These are phyloP conservation scores for Drosophila prolongata DNA, from an alignment of 2,888 invertebrate species.

Conservation along the genomic window DNA sequence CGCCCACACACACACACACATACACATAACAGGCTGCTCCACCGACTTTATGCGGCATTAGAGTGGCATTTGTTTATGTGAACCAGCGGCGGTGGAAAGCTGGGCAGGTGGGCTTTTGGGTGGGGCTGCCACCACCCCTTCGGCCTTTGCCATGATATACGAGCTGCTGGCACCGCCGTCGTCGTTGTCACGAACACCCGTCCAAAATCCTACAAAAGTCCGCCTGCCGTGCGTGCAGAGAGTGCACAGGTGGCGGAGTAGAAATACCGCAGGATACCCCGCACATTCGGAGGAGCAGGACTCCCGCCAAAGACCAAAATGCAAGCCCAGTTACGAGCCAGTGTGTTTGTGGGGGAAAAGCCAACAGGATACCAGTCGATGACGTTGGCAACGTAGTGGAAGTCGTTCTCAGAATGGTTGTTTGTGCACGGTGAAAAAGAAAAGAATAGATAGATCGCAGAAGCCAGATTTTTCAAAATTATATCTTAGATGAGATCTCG, in stretches of 20 bases:
- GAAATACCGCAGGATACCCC: conserved; percentile 1
- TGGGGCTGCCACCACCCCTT: conserved; percentile 25
- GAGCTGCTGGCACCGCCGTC: conserved; percentile 38
- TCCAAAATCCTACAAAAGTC: conserved; percentile 68
- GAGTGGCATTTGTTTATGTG: conserved; percentile 77
- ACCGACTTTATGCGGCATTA: conserved; percentile 74
- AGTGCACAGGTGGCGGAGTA: conserved; percentile 31
- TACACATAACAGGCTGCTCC: conserved; percentile 14
- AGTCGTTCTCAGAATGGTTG: conserved; percentile 29
- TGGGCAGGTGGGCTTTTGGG: conserved; percentile 2
- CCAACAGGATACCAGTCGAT: conserved; percentile 44
- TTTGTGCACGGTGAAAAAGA: no score
- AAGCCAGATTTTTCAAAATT: no score
- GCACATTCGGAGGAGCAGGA: conserved; percentile 1
- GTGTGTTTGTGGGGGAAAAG: conserved; percentile 28
- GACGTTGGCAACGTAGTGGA: conserved; percentile 39
- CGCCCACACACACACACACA: conserved; percentile 12
- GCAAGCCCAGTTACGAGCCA: conserved; percentile 29
- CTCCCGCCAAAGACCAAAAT: conserved; percentile 38
- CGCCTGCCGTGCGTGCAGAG: conserved; percentile 65
- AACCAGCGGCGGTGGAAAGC: conserved; percentile 44
- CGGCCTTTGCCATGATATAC: conserved; percentile 48
- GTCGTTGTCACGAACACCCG: conserved; percentile 63
- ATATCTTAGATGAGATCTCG: no score
- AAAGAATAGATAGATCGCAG: no score